These are phyloP conservation scores for Odontamblyopus lacepedii DNA, from an alignment of 2,797 vertebrate genomes.

Conservation along the genomic window DNA sequence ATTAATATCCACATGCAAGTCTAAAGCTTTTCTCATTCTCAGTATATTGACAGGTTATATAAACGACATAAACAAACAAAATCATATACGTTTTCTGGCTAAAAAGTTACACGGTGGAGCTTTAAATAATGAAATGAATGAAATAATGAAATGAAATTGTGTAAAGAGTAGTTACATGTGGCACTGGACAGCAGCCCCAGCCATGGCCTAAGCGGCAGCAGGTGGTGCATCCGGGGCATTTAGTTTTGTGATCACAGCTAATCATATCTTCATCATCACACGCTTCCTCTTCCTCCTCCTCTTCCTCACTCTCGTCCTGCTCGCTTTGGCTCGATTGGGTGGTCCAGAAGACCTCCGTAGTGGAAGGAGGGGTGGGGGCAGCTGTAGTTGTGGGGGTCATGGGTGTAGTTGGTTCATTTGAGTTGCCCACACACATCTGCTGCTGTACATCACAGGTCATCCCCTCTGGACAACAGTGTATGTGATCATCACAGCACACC, in stretches of 20 bases:
- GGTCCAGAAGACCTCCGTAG: neutral
- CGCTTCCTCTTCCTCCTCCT: neutral
- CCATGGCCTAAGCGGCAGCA: slow-evolving; percentile 77
- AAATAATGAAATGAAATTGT: neutral
- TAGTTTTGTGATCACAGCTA: slow-evolving; percentile 49
- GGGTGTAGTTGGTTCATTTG: neutral
- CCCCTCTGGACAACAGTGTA: slow-evolving; percentile 55
- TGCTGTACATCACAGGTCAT: slow-evolving; percentile 43
- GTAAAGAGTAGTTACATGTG: slow-evolving; percentile 58
- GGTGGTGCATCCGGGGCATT: slow-evolving; percentile 75
- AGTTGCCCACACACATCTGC: neutral
- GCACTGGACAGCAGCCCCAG: slow-evolving; percentile 86
- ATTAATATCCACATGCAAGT: too few relatives aligned
- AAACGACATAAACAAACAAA: too few relatives aligned
- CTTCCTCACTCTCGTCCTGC: neutral
- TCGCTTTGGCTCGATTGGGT: neutral
- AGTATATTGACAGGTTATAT: too few relatives aligned
- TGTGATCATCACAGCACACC: slow-evolving; percentile 62
- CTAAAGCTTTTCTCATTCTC: too few relatives aligned
- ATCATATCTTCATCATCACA: neutral
- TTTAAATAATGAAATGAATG: too few relatives aligned
- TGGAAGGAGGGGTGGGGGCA: neutral
- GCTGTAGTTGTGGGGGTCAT: slow-evolving; percentile 35
- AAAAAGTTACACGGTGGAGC: too few relatives aligned
- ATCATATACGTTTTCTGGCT: too few relatives aligned